These are phyloP conservation scores for Sebastes minor DNA, from an alignment of 2,797 vertebrate species.

Conservation along the genomic window DNA sequence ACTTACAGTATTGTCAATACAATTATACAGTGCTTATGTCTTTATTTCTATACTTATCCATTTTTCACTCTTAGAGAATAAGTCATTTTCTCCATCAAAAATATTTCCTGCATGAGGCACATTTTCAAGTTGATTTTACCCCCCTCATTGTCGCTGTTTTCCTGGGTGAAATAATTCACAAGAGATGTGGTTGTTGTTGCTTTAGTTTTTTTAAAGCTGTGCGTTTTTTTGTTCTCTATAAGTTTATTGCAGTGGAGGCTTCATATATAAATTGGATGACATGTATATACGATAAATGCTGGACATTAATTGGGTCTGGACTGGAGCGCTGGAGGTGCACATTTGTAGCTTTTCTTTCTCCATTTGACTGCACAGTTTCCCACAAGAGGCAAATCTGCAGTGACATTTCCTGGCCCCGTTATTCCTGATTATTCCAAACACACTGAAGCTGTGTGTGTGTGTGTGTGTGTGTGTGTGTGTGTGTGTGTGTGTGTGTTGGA, in stretches of 20 bases:
- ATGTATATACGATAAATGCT: constrained; percentile 45
- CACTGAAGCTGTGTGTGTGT: background rate
- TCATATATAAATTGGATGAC: constrained; percentile 43
- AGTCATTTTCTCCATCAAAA: too few species aligned
- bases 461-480: background rate
- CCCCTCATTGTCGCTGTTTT: constrained; percentile 14
- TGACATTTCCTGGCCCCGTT: constrained; percentile 75
- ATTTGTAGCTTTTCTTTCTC: constrained; percentile 62
- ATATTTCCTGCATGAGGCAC: background rate
- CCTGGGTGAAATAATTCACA: constrained; percentile 26
- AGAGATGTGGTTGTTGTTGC: constrained; percentile 4
- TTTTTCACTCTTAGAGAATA: too few species aligned
- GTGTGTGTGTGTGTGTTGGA: background rate
- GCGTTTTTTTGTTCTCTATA: background rate
- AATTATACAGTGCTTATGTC: too few species aligned
- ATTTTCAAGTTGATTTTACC: background rate
- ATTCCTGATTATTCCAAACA: constrained; percentile 67
- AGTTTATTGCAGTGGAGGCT: background rate
- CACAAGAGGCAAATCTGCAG: constrained; percentile 70
- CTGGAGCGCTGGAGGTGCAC: constrained; percentile 54
- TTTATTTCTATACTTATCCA: too few species aligned
- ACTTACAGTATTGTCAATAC: too few species aligned
- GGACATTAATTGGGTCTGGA: constrained; percentile 55
- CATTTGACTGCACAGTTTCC: constrained; percentile 63
- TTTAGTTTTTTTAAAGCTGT: constrained; percentile 9